Base-by-base conservation (phyloP, 2,113 vertebrate genomes). In the Rhipidura dahli region DNA sequence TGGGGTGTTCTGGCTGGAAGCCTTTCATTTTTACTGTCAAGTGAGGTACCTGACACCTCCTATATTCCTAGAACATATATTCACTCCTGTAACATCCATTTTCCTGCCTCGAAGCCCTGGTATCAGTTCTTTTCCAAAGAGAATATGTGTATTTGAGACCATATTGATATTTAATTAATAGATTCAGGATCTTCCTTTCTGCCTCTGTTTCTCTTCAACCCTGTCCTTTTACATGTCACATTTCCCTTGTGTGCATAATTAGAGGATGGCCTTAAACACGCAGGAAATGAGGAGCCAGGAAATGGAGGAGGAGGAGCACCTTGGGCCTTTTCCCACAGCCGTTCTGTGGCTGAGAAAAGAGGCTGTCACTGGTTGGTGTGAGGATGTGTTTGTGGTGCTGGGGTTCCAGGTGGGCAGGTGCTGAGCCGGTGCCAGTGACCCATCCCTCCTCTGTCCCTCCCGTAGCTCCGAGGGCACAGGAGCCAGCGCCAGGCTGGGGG, bases 401-500 rank as follows among this genome's bases (percentile, higher is more conserved):
- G 21, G 24, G 42, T 4, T 16, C 3, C 16, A 2, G 27, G 27
- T 7, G 51, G 2, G 10, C n/a, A 7, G n/a, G 3, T 3, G 39
- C 72, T 24, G 44, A 20, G 40, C 28, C 7, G 3, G 35, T 18
- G 49, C 33, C 0, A 1, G 28, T 10, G 50, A 35, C 1, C 31
- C 14, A 3, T 7, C 68, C 37, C 11, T 70, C 47, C 10, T 71
- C 47, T 15, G 6, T 51, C 66, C 21, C 6, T 70, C 23, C 39
- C 21, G 4, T 0, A 4, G 35, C 24, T 35, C 35, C 35, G 7
- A 7, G 47, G 79, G 28, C 24, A 31, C 13, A 0, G 56, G 19
- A 28, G 24, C 12, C 24, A 4, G 0, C 0, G 0, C 31, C 2
- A 3, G 31, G 22, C 33, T 39, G 21, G 50, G 44, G 2, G 33